Percentiles rank a stretch among this genome's conserved stretches.
Conservation (phyloP, 2,113 vertebrate genomes). For the Chlorodrepanis virens region DNA sequence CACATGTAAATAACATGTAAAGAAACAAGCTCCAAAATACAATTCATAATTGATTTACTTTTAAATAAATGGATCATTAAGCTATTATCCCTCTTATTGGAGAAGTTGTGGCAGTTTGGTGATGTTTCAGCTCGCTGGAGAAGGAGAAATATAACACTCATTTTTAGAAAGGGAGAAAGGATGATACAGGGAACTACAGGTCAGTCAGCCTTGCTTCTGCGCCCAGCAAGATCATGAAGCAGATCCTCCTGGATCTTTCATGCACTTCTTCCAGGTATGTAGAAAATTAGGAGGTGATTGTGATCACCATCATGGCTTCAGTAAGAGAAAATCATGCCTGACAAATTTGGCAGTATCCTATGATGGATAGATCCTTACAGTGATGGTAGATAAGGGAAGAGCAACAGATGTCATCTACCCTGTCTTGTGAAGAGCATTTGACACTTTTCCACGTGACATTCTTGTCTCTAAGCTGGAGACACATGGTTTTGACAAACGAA, state of each 20-base stretch:
- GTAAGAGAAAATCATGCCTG: neutral
- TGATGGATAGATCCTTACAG: neutral
- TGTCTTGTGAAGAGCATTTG: neutral
- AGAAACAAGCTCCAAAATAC: neutral
- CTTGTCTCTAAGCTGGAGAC: neutral
- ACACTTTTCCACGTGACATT: neutral
- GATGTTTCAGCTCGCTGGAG: rapidly evolving
- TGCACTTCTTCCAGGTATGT: neutral
- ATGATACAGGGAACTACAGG: neutral
- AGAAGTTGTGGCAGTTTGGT: neutral
- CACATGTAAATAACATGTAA: neutral
- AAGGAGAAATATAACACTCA: neutral
- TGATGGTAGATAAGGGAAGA: neutral
- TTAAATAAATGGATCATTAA: neutral
- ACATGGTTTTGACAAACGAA: neutral
- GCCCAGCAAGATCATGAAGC: neutral
- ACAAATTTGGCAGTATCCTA: neutral
- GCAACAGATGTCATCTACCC: rapidly evolving
- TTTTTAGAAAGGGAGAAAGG: neutral
- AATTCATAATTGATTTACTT: neutral
- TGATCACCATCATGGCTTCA: neutral
- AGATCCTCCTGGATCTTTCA: neutral
- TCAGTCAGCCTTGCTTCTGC: neutral
- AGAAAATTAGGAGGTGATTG: neutral
- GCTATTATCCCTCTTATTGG: neutral